A percentile compares a stretch with the other conserved stretches of the same genome.
Evolutionary conservation across 2,888 invertebrate species (phyloP).

Genomic region (Sinentomon sp.): DNA sequence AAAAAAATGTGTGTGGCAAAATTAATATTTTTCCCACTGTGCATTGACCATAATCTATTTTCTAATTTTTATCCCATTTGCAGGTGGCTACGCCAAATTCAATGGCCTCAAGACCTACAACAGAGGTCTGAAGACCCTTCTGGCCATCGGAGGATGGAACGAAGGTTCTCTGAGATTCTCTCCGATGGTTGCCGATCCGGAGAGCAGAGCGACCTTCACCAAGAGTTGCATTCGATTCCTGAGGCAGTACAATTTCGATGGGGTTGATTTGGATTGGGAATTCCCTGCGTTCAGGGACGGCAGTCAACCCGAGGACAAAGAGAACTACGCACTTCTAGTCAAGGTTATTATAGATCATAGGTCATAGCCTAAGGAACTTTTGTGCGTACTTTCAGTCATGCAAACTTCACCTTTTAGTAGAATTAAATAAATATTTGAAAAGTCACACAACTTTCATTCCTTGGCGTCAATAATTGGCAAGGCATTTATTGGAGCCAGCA

Average conservation of each 20-base stretch:
- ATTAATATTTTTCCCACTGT: neutral
- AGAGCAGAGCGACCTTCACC: slow-evolving; percentile 47
- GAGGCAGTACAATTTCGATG: slow-evolving; percentile 73
- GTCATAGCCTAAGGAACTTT: too few relatives aligned
- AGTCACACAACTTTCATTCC: too few relatives aligned
- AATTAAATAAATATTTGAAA: too few relatives aligned
- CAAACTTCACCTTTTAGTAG: too few relatives aligned
- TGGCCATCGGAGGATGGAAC: slow-evolving; percentile 86
- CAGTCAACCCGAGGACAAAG: slow-evolving; percentile 40
- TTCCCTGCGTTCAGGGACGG: slow-evolving; percentile 49
- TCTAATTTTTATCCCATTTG: neutral
- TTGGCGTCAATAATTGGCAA: too few relatives aligned
- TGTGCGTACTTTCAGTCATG: too few relatives aligned
- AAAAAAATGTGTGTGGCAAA: neutral
- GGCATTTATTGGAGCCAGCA: too few relatives aligned
- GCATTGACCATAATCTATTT: too few relatives aligned
- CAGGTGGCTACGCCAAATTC: slow-evolving; percentile 81
- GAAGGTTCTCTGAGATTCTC: slow-evolving; percentile 71
- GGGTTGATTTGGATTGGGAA: slow-evolving; percentile 59
- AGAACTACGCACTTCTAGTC: slow-evolving; percentile 64
- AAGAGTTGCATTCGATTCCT: slow-evolving; percentile 41
- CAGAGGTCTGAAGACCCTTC: slow-evolving; percentile 60
- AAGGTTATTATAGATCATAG: too few relatives aligned
- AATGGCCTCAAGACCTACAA: slow-evolving; percentile 77
- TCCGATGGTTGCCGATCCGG: slow-evolving; percentile 52